phyloP scores from a whole-genome alignment of 92 coral and sea anemone genomes.

The Epizoanthus ramosus region DNA sequence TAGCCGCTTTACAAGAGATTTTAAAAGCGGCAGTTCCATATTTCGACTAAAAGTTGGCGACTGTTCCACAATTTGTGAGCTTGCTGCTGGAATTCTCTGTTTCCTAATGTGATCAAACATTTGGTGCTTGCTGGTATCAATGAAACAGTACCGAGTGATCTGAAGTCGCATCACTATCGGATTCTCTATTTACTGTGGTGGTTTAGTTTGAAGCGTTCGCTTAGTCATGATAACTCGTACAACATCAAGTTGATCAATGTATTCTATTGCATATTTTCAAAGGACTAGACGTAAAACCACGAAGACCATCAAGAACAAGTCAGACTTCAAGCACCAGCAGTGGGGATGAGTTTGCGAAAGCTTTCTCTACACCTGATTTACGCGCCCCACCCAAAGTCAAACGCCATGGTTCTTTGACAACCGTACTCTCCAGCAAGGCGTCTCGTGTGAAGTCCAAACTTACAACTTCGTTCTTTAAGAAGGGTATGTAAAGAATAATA shows the following conservation, averaged over 20 bases:
- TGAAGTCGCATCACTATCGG: too few relatives aligned
- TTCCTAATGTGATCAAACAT: too few relatives aligned
- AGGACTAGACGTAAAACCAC: constrained; percentile 22
- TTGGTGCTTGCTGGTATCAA: too few relatives aligned
- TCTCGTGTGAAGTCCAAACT: constrained; percentile 81
- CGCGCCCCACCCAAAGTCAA: constrained; percentile 63
- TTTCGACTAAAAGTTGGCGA: too few relatives aligned
- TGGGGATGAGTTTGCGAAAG: constrained; percentile 45
- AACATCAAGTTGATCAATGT: neutral
- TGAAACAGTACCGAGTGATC: too few relatives aligned
- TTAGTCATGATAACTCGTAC: neutral
- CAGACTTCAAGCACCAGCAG: constrained; percentile 45
- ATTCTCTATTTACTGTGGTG: too few relatives aligned
- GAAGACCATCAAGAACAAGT: constrained; percentile 9
- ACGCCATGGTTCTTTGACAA: constrained; percentile 77
- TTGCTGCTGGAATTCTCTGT: too few relatives aligned
- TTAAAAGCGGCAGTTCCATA: too few relatives aligned
- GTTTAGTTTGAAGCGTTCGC: neutral
- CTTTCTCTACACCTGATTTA: constrained; percentile 63
- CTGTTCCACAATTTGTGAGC: too few relatives aligned
- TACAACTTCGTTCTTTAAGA: constrained; percentile 77
- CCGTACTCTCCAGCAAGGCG: constrained; percentile 75
- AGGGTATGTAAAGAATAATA: constrained; percentile 48
- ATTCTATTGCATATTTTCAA: neutral
- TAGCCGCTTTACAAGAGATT: too few relatives aligned